Percentiles rank a stretch among this genome's conserved stretches.
Conservation (phyloP, 1,140 invertebrate species). For the Panulirus ornatus region DNA sequence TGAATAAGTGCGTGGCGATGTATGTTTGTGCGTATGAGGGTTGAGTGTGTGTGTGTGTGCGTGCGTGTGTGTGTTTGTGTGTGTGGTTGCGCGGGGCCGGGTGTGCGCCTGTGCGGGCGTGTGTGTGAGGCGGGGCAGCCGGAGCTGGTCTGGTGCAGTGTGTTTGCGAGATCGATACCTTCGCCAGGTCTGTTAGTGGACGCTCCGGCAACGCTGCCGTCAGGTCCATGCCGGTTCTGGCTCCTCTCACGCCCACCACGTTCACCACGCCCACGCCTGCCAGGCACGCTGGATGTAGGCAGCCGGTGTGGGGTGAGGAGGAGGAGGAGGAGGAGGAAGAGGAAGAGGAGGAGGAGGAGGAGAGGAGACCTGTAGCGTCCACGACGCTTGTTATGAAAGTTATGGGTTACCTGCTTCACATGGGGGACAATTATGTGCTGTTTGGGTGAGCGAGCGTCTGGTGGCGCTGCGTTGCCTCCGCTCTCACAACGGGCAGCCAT, state of each 20-base stretch:
- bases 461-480: neutral
- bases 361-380: no score
- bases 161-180: slow-evolving; percentile 5
- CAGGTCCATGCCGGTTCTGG: neutral
- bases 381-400: neutral
- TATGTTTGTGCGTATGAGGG: slow-evolving; percentile 2
- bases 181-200: neutral
- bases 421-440: neutral
- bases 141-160: neutral
- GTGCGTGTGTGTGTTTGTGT: neutral
- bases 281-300: neutral
- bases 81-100: neutral
- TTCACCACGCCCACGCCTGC: neutral
- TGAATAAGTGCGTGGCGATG: neutral
- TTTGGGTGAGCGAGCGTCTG: neutral
- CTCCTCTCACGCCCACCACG: neutral
- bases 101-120: neutral
- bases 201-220: neutral
- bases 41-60: neutral
- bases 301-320: neutral
- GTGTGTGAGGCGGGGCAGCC: slow-evolving; percentile 1
- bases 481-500: neutral
- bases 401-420: slow-evolving; percentile 17
- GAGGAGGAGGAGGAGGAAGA: neutral
- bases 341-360: neutral